Evolutionary conservation across 2,888 invertebrate genomes (phyloP).

Genomic region (Macaria liturata): DNA sequence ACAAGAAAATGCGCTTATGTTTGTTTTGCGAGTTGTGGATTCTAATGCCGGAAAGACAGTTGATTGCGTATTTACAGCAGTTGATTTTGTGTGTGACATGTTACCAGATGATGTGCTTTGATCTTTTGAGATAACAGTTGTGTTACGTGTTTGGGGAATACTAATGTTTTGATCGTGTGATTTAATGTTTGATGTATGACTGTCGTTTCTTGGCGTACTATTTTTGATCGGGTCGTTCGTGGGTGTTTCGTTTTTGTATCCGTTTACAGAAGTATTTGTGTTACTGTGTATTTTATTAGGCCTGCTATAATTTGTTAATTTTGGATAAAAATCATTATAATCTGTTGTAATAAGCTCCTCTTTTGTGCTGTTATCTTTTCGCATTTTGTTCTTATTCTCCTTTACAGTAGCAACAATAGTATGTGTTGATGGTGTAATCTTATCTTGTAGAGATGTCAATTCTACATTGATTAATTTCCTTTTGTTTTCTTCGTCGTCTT

Average conservation of each 20-base stretch:
- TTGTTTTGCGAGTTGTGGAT: conserved; percentile 13
- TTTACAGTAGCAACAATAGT: not conserved
- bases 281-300: not conserved
- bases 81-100: conserved; percentile 20
- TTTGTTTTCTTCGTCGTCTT: too few species aligned
- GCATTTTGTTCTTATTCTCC: too few species aligned
- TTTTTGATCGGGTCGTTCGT: conserved; percentile 9
- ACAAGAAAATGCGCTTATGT: conserved; percentile 39
- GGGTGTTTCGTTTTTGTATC: conserved; percentile 6
- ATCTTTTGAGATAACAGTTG: conserved; percentile 21
- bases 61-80: conserved; percentile 16
- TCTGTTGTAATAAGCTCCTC: conserved; percentile 4
- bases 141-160: conserved; percentile 12
- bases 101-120: conserved; percentile 22
- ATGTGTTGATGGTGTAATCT: not conserved
- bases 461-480: conserved; percentile 3
- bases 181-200: conserved; percentile 15
- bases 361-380: not conserved
- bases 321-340: not conserved
- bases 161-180: conserved; percentile 17
- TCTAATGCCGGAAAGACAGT: conserved; percentile 14
- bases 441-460: conserved; percentile 4
- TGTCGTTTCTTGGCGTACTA: conserved; percentile 2
- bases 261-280: conserved; percentile 7
- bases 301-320: not conserved